Evolutionary conservation across 2,113 vertebrate genomes (phyloP).

Genomic region (Pseudopipra pipra): DNA sequence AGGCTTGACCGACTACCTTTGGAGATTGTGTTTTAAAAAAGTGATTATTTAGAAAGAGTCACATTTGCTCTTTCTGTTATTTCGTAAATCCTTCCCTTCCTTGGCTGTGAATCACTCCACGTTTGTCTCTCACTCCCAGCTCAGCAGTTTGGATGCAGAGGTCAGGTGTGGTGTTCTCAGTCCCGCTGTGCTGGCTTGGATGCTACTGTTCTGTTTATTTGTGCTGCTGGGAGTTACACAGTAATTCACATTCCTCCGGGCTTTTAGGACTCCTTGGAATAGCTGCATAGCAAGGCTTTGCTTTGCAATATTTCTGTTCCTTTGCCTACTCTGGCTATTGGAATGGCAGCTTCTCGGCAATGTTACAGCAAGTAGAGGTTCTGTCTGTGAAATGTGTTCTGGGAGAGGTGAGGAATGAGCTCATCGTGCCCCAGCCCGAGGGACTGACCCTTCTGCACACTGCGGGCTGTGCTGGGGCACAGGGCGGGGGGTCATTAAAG

Average conservation of each 20-base stretch:
- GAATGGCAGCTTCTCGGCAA: neutral
- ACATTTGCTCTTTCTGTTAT: neutral
- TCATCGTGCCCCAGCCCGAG: neutral
- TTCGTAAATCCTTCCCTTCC: neutral
- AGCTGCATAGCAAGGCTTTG: neutral
- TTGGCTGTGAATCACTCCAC: neutral
- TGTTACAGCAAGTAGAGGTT: neutral
- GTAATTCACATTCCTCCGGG: neutral
- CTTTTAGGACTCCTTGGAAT: neutral
- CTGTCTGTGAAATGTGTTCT: neutral
- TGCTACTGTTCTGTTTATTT: neutral
- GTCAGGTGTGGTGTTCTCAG: rapidly evolving
- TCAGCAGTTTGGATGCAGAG: neutral
- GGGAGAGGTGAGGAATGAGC: too few species aligned
- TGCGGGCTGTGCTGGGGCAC: neutral
- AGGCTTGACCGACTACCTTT: neutral
- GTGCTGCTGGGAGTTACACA: neutral
- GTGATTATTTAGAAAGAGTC: neutral
- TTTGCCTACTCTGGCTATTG: neutral
- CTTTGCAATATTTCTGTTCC: neutral
- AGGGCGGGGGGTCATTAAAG: neutral
- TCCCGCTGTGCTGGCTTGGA: neutral
- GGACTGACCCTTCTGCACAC: neutral
- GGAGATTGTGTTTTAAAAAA: neutral
- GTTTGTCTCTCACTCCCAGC: neutral